These are phyloP conservation scores for Orthosia gothica DNA, from an alignment of 2,888 invertebrate species.

Conservation along the genomic window DNA sequence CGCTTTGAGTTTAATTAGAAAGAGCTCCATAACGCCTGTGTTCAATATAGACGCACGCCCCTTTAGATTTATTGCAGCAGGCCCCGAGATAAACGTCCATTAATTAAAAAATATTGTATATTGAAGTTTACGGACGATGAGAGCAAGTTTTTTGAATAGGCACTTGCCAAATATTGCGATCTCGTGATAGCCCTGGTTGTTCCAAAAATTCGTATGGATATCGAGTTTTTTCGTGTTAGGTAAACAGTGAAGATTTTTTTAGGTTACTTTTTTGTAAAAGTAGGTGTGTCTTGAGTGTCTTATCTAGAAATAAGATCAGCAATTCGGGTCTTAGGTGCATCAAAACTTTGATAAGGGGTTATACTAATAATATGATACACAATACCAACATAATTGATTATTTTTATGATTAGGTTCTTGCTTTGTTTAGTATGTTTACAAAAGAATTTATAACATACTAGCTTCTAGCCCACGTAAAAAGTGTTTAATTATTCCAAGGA, in stretches of 20 bases:
- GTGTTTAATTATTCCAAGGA: no score
- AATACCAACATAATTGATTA: background rate
- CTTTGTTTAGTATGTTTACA: background rate
- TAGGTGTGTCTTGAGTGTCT: conserved; percentile 11
- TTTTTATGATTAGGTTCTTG: background rate
- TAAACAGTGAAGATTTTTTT: conserved; percentile 33
- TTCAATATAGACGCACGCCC: conserved; percentile 88
- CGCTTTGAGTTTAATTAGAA: conserved; percentile 89
- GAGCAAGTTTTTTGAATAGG: conserved; percentile 55
- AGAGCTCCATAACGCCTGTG: conserved; percentile 89
- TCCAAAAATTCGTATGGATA: conserved; percentile 24
- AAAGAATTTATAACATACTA: background rate
- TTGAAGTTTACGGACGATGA: conserved; percentile 68
- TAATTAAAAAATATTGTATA: conserved; percentile 90
- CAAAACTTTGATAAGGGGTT: background rate
- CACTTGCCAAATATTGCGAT: conserved; percentile 64
- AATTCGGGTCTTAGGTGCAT: conserved; percentile 1
- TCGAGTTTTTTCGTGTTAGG: conserved; percentile 6
- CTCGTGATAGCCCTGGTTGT: conserved; percentile 37
- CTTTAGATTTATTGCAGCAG: conserved; percentile 87
- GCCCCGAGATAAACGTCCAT: conserved; percentile 90
- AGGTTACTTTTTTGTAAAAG: background rate
- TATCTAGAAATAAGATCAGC: conserved; percentile 15
- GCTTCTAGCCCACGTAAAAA: no score
- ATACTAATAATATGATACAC: background rate